Percentiles rank a stretch among this genome's conserved stretches.
Conservation (phyloP, 30 jellyfish, hydroid and myxozoan genomes). For the Hydra vulgaris region DNA sequence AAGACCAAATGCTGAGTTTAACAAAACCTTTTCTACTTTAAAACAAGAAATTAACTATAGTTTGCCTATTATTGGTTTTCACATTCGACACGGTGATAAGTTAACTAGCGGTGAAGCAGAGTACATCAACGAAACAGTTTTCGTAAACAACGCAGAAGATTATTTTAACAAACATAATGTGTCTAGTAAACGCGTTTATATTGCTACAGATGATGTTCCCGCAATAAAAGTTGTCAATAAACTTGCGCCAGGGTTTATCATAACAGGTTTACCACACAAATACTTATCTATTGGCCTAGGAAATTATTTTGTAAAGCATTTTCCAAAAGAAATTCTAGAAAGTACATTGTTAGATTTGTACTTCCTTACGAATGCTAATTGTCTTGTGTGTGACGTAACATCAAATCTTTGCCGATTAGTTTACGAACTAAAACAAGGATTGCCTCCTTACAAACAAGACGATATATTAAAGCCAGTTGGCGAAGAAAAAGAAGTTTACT, state of each 20-base stretch:
- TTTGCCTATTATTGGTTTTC: neutral
- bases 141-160: neutral
- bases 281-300: neutral
- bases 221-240: neutral
- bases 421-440: neutral
- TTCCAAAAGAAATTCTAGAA: neutral
- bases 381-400: neutral
- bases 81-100: too few relatives aligned
- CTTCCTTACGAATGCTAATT: neutral
- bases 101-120: neutral
- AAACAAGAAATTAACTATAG: neutral
- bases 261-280: neutral
- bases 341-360: neutral
- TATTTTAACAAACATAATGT: neutral
- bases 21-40: neutral
- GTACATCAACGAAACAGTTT: neutral
- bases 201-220: neutral
- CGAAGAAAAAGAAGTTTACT: too few relatives aligned
- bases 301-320: neutral
- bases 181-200: neutral
- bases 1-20: conserved; percentile 7
- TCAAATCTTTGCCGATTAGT: neutral
- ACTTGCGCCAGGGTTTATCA: neutral
- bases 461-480: neutral
- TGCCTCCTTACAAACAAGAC: neutral